phyloP scores from a whole-genome alignment of 1,140 invertebrate genomes.

The Cyphomyrmex costatus region DNA sequence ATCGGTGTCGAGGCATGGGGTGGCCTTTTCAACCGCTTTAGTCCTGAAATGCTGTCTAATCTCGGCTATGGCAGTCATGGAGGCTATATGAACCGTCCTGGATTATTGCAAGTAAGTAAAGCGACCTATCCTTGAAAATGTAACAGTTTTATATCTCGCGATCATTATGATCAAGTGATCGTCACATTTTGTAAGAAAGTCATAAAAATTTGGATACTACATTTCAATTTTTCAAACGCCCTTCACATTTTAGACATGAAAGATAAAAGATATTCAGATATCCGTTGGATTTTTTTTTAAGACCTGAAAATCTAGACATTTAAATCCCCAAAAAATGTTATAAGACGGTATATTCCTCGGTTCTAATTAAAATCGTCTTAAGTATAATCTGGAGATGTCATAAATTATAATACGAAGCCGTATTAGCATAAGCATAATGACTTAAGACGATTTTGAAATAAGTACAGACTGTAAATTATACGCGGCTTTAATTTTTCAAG shows the following conservation, averaged over 20 bases:
- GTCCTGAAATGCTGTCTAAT: slow-evolving; percentile 93
- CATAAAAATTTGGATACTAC: not conserved
- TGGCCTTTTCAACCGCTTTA: slow-evolving; percentile 94
- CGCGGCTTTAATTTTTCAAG: not conserved
- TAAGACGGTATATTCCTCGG: too few relatives aligned
- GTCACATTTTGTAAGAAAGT: not conserved
- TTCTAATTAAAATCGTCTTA: too few relatives aligned
- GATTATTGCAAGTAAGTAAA: slow-evolving; percentile 87
- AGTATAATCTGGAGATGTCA: too few relatives aligned
- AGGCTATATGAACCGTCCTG: slow-evolving; percentile 85
- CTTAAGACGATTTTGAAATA: too few relatives aligned
- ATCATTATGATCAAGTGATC: not conserved
- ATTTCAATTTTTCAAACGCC: not conserved
- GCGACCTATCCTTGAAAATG: not conserved
- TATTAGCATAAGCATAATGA: too few relatives aligned
- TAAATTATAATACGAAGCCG: too few relatives aligned
- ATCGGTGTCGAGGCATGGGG: slow-evolving; percentile 90
- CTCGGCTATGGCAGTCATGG: slow-evolving; percentile 91
- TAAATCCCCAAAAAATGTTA: not conserved
- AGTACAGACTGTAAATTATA: too few relatives aligned
- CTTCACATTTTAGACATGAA: not conserved
- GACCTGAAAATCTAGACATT: not conserved
- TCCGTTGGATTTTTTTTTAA: not conserved
- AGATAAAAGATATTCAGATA: not conserved
- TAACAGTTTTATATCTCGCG: not conserved